Base-by-base conservation (phyloP, 1,140 invertebrate species). In the Pseudomyrmex gracilis region DNA sequence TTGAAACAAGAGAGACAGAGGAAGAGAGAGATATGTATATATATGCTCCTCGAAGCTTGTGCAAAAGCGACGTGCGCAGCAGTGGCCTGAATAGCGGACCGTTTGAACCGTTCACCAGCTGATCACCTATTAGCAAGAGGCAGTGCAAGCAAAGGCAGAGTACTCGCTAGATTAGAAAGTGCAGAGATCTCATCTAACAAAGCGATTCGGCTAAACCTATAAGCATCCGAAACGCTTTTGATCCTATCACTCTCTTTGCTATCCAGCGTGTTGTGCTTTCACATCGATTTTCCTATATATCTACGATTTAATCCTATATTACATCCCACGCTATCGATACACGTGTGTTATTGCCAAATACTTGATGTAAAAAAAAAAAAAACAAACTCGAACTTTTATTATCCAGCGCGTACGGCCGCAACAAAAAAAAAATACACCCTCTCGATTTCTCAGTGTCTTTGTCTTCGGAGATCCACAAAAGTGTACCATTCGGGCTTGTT, bases 71-170 rank as follows among this genome's bases (percentile, higher is more conserved):
- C 53, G 53, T 9, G 57, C 13, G 49, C 82, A 82, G 60, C 86
- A 84, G 77, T 89, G 89, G 85, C 89, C 89, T 85, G 80, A 77
- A 88, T 89, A 77, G 67, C 61, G n/a, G 34, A 67, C 17, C 51
- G 74, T 86, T 85, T 84, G 70, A 80, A 63, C 63, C 63, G 85
- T 82, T 88, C 88, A 45, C 82, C 87, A 76, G 63, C 82, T 86
- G 87, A 88, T 87, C 83, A 78, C 49, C 60, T 63, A 84, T 88
- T 88, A 85, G 66, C 63, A 76, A 80, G 20, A 80, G 76, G 53
- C 20, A 70, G 20, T 47, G 20, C 76, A 20, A 51, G 10, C 67
- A 51, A 66, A 67, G 20, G n/a, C 67, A 22, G 66, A 57, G 55
- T 17, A 47, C n/a, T 66, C 45, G 71, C 8, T 55, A 60, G 77